Base-by-base conservation (phyloP, 2,797 vertebrate genomes). In the Sebastes oblongus region DNA sequence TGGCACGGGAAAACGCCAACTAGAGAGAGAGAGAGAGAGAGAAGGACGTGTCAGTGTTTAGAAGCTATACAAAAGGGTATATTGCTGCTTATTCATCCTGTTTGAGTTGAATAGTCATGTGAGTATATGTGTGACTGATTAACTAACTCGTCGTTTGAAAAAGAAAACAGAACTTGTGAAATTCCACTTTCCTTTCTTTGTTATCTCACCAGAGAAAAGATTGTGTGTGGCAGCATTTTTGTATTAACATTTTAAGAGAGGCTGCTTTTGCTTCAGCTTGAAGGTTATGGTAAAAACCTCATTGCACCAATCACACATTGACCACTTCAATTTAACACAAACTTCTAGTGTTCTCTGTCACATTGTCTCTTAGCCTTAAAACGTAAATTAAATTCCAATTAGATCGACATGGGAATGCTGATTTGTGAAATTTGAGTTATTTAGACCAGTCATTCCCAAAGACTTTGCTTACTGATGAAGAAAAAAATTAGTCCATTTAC, bases 1-100 rank as follows among this genome's bases (percentile, higher is more conserved):
- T 20, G 16, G 85, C 91, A 13, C 55, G 3, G 9, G 87, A 85
- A 85, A 81, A 92, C 0, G 71, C 81, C 84, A 95, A 80, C 94
- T 95, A 65, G 2, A 46, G 13, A 61, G 10, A 72, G 24, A 70
- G 27, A 70, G 27, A 29, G 18, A 24, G 39, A 13, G 13, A 69
- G 27, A 29, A 39, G 69, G 4, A 82, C 20, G 80, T 18, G 13
- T 68, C 1, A 54, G 0, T 24, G 11, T 61, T 72, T 14, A 30
- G 22, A 78, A 66, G 34, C 29, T 68, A 10, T 25, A 14, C 46
- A 50, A 50, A 50, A 20, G 0, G 8, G 18, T 50, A 20, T 46
- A 39, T 66, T 72, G 2, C 3, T 27, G 7, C 11, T 30, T 65
- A 65, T 4, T 50, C 27, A 42, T 72, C 20, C 32, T 27, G 29